These are phyloP conservation scores for Polietes domitor DNA, from an alignment of 2,888 invertebrate genomes.

Conservation along the genomic window DNA sequence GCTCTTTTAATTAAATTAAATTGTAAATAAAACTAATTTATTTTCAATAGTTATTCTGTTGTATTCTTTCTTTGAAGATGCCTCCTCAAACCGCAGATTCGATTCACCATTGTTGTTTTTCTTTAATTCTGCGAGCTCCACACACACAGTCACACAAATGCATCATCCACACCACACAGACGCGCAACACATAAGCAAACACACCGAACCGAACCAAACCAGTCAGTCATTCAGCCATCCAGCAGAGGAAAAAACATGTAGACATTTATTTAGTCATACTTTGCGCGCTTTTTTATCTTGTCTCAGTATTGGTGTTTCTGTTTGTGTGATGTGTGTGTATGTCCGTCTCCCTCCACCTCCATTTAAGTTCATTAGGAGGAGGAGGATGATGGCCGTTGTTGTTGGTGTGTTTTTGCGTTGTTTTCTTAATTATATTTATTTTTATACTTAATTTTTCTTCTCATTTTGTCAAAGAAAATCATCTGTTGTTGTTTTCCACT, in stretches of 20 bases:
- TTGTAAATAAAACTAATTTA: neutral
- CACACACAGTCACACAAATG: neutral
- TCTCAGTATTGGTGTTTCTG: constrained; percentile 38
- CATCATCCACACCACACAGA: neutral
- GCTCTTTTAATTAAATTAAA: neutral
- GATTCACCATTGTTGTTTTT: too few species aligned
- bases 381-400: constrained; percentile 21
- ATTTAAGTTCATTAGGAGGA: constrained; percentile 40
- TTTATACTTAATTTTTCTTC: constrained; percentile 28
- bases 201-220: constrained; percentile 42
- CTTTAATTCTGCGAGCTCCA: neutral
- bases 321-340: constrained; percentile 15
- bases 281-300: constrained; percentile 64
- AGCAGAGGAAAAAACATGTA: constrained; percentile 25
- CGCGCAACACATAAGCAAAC: too few species aligned
- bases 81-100: neutral
- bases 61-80: neutral
- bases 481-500: constrained; percentile 35
- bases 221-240: constrained; percentile 32
- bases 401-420: constrained; percentile 1
- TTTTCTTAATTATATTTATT: constrained; percentile 22
- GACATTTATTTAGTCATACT: constrained; percentile 61
- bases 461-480: neutral
- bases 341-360: constrained; percentile 9
- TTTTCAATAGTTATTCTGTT: too few species aligned